These are phyloP conservation scores for Eupithecia insigniata DNA, from an alignment of 2,888 invertebrate genomes.

Conservation along the genomic window DNA sequence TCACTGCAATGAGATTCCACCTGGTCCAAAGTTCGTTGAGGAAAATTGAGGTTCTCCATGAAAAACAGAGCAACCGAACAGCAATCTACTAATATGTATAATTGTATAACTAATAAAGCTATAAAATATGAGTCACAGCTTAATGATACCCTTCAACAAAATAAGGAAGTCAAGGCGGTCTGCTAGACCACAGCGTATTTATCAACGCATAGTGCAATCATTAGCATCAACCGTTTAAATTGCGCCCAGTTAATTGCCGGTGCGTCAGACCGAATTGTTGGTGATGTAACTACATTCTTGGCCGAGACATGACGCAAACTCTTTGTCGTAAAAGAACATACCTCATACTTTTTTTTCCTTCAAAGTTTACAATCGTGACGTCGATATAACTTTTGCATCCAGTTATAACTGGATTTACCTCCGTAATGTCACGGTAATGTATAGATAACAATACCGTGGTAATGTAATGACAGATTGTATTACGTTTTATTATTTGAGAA, in stretches of 20 bases:
- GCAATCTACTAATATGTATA: not conserved
- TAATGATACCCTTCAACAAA: slow-evolving; percentile 18
- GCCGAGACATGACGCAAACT: slow-evolving; percentile 40
- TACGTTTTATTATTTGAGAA: slow-evolving; percentile 4
- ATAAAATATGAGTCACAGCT: slow-evolving; percentile 13
- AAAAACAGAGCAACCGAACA: not conserved
- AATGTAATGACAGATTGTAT: not conserved
- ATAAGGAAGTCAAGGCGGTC: slow-evolving; percentile 39
- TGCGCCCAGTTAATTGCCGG: slow-evolving; percentile 41
- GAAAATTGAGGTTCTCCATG: not conserved
- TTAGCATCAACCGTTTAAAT: slow-evolving; percentile 40
- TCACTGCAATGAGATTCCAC: slow-evolving; percentile 57
- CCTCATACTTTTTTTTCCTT: slow-evolving; percentile 1
- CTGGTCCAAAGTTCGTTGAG: slow-evolving; percentile 29
- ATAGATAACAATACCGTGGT: too few species aligned
- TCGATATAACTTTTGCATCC: slow-evolving; percentile 3
- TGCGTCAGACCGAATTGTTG: slow-evolving; percentile 43
- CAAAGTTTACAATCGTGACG: slow-evolving; percentile 17
- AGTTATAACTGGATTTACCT: not conserved
- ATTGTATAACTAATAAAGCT: slow-evolving; percentile 10
- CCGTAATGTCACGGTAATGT: too few species aligned
- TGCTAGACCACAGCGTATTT: slow-evolving; percentile 35
- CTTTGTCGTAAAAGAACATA: slow-evolving; percentile 18
- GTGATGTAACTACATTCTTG: slow-evolving; percentile 45
- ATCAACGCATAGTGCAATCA: slow-evolving; percentile 38